phyloP scores from a whole-genome alignment of 2,888 invertebrate genomes.

The Rotaria sp. region DNA sequence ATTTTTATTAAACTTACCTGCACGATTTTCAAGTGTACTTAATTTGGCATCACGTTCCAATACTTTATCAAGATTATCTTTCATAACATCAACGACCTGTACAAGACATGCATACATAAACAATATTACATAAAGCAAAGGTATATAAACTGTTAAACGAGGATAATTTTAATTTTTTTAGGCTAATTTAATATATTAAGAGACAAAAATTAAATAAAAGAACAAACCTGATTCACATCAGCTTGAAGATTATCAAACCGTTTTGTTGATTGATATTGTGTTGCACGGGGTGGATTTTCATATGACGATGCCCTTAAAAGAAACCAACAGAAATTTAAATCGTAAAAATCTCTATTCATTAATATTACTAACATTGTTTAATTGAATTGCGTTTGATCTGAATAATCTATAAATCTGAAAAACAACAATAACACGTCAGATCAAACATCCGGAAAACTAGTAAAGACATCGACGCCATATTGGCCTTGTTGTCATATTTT shows the following conservation, averaged over 20 bases:
- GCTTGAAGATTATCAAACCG: constrained; percentile 10
- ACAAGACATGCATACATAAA: constrained; percentile 7
- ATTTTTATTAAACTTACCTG: background rate
- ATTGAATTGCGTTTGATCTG: background rate
- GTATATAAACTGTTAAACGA: background rate
- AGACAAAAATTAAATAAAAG: background rate
- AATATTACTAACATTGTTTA: background rate
- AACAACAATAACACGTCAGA: background rate
- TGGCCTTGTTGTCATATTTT: background rate
- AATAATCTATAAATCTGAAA: background rate
- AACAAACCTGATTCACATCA: background rate
- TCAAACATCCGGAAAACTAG: background rate
- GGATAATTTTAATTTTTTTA: background rate
- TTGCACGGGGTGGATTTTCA: background rate
- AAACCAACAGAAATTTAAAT: background rate
- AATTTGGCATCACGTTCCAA: constrained; percentile 8
- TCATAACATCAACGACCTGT: constrained; percentile 26
- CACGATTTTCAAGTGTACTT: constrained; percentile 19
- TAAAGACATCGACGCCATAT: background rate
- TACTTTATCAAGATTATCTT: constrained; percentile 29
- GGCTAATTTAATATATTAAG: background rate
- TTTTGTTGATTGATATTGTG: background rate
- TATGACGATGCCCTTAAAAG: background rate
- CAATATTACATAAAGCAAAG: background rate
- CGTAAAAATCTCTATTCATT: background rate